These are phyloP conservation scores for Hesperophylax magnus DNA, from an alignment of 1,140 invertebrate genomes.

Conservation along the genomic window DNA sequence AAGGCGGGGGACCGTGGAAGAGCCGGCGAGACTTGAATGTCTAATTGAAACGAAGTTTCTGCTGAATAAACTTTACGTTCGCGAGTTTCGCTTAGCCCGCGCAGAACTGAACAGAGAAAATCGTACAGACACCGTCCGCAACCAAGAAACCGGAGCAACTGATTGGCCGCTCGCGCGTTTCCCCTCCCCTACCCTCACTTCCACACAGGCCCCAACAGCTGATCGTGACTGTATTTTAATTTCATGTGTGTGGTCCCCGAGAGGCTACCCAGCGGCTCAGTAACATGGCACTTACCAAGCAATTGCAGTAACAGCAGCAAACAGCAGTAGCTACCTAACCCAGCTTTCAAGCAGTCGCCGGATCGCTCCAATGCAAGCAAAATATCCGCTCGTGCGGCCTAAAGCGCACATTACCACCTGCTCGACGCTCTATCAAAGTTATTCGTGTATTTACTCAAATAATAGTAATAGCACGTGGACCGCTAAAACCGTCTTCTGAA, in stretches of 20 bases:
- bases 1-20: neutral
- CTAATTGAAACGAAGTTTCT: constrained; percentile 23
- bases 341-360: no score
- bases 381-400: neutral
- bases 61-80: constrained; percentile 3
- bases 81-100: neutral
- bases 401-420: neutral
- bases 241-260: no score
- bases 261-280: neutral
- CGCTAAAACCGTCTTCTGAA: no score
- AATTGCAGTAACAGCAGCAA: neutral
- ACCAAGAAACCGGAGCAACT: constrained; percentile 8
- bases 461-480: no score
- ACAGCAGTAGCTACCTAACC: no score
- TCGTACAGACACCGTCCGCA: neutral
- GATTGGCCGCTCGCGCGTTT: neutral
- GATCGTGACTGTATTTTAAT: neutral
- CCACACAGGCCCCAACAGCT: neutral
- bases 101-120: neutral
- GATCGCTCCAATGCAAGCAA: no score
- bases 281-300: neutral
- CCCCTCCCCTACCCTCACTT: neutral
- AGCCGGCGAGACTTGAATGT: constrained; percentile 18
- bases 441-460: no score
- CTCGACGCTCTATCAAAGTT: no score